A percentile compares a stretch with the other conserved stretches of the same genome.
These are phyloP conservation scores for Diuraphis noxia DNA, from an alignment of 1,140 invertebrate species.

Conservation along the genomic window DNA sequence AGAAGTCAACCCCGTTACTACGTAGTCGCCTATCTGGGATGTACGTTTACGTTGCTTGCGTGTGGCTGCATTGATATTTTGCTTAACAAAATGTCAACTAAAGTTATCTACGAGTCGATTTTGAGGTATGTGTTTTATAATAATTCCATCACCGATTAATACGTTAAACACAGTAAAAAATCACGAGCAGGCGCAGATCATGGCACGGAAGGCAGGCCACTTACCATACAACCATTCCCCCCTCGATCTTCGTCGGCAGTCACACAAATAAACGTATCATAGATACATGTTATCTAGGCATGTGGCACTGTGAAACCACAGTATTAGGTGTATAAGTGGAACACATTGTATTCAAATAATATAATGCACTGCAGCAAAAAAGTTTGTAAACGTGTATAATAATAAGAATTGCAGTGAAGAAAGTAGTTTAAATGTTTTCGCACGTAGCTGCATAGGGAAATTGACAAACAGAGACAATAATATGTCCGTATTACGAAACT, in stretches of 20 bases:
- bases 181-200: neutral
- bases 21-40: conserved; percentile 11
- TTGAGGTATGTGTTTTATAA: neutral
- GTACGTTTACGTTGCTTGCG: neutral
- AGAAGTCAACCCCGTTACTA: neutral
- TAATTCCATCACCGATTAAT: neutral
- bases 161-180: neutral
- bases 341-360: neutral
- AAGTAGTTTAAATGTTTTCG: neutral
- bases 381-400: neutral
- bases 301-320: neutral
- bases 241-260: neutral
- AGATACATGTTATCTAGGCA: neutral
- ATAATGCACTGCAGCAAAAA: neutral
- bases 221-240: neutral
- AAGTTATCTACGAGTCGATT: neutral
- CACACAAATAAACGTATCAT: neutral
- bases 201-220: too few species aligned
- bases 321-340: neutral
- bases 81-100: neutral
- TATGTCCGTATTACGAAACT: too few species aligned
- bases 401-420: neutral
- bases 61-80: neutral
- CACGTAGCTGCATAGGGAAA: too few species aligned
- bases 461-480: neutral